Evolutionary conservation across 2,888 invertebrate genomes (phyloP), one percentile per base, ranked within the genome.

Genomic region (Antheraea assamensis): DNA sequence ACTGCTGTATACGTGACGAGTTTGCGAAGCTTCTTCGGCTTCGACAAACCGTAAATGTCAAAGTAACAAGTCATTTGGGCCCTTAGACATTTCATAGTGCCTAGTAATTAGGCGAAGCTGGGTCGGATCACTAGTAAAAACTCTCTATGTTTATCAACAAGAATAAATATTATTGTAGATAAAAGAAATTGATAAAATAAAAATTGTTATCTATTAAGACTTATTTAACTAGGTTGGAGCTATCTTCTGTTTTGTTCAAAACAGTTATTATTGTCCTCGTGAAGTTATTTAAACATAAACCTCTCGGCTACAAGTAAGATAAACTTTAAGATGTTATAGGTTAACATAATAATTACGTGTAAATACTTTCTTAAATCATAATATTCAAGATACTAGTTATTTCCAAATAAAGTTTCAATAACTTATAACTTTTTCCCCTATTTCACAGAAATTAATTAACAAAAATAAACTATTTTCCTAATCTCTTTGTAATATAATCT

Each of bases 211-310:
- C 13, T 13, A 42, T 42, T 42, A 42, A 58, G 7, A 58, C n/a
- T 21, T 30, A 30, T 64, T 30, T 64, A 64, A 30, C 27, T 64
- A 64, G 61, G 27, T 30, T 64, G 27, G 13, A 15, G 61, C 30
- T 64, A 52, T 71, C 71, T 52, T 27, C 55, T 52, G 55, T 55
- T 58, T 64, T 31, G 30, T 55, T 52, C 31, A 52, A n/a, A 31
- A 71, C 31, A 55, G 70, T 71, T 73, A 70, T 71, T 7, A 35
- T 71, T 68, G 21, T 66, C 31, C 66, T 66, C 66, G 42, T 66
- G 27, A 17, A 31, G 31, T 66, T 21, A 66, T 31, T 66, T 31
- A 66, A 66, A 66, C n/a, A 66, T 66, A 31, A 68, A 68, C 68
- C 61, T 64, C 17, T 64, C 27, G 7, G 3, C 61, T 30, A 30